Base-by-base conservation (phyloP, 2,888 invertebrate genomes). In the Orthonevra nobilis region DNA sequence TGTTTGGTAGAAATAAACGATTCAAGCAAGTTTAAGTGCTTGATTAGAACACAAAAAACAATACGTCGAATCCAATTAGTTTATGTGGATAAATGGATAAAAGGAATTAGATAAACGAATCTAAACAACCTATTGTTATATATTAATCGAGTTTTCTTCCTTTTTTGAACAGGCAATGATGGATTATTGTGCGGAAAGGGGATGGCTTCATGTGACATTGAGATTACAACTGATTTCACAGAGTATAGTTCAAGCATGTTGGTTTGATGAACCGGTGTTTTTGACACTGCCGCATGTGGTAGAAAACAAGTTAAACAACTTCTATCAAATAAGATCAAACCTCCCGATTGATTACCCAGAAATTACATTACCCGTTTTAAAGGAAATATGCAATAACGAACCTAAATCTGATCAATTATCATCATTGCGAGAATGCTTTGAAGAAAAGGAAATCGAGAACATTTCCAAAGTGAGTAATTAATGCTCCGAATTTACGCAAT, bases 131-230 rank as follows among this genome's bases (percentile, higher is more conserved):
- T n/a, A n/a, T n/a, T n/a, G n/a, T n/a, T n/a, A n/a, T n/a, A n/a
- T n/a, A n/a, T n/a, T n/a, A n/a, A n/a, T n/a, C n/a, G n/a, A n/a
- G n/a, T n/a, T n/a, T n/a, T n/a, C n/a, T n/a, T n/a, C n/a, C n/a
- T n/a, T n/a, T n/a, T n/a, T n/a, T n/a, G 1, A 19, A 56, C 17
- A 98, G 95, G 98, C 98, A 14, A 97, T 99, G 96, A 94, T 99
- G 84, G 99, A 99, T 89, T 93, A 96, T 7, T 92, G 94, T 38
- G 96, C 97, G 0, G 96, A 97, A 86, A 92, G 93, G 83, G 97
- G 97, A 46, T 98, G 97, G 96, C 90, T 99, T 4, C 91, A 93
- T 3, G 94, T 95, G 1, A 93, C 96, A 0, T 87, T 99, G 9
- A 92, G 92, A 64, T 91, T 95, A 64, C 94, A 96, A 83, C 91